Percentiles rank a stretch among this genome's conserved stretches.
phyloP scores from a whole-genome alignment of 2,113 vertebrate species.

The Oenanthe oenanthe region DNA sequence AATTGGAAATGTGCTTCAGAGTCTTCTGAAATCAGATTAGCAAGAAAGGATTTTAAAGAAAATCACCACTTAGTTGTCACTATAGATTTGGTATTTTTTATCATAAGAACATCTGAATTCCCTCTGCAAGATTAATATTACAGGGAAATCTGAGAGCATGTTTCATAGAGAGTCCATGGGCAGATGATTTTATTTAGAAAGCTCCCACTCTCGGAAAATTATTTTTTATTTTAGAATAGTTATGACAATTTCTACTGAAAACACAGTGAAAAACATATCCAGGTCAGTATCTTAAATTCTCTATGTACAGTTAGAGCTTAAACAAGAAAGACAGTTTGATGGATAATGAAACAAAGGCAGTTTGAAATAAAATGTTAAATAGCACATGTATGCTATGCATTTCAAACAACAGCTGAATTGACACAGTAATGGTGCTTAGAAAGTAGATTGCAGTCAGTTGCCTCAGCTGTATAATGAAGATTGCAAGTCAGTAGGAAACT shows the following conservation, averaged over 20 bases:
- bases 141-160: background rate
- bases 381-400: background rate
- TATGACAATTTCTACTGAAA: background rate
- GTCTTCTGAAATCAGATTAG: slow-evolving; percentile 9
- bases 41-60: slow-evolving; percentile 10
- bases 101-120: slow-evolving; percentile 14
- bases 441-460: background rate
- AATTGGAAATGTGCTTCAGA: background rate
- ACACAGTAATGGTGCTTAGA: background rate
- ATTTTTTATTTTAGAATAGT: background rate
- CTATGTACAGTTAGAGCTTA: background rate
- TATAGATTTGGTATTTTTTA: slow-evolving; percentile 7
- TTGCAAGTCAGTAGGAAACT: background rate
- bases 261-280: background rate
- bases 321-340: background rate
- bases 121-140: slow-evolving; percentile 11
- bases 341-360: background rate
- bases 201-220: background rate
- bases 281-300: background rate
- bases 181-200: slow-evolving; percentile 3
- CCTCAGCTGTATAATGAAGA: slow-evolving; percentile 20
- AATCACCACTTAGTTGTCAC: slow-evolving; percentile 8
- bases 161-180: background rate
- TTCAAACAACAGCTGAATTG: slow-evolving; percentile 34
- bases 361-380: background rate